Conservation (phyloP, 1,140 invertebrate genomes). For the Camponotus pennsylvanicus region DNA sequence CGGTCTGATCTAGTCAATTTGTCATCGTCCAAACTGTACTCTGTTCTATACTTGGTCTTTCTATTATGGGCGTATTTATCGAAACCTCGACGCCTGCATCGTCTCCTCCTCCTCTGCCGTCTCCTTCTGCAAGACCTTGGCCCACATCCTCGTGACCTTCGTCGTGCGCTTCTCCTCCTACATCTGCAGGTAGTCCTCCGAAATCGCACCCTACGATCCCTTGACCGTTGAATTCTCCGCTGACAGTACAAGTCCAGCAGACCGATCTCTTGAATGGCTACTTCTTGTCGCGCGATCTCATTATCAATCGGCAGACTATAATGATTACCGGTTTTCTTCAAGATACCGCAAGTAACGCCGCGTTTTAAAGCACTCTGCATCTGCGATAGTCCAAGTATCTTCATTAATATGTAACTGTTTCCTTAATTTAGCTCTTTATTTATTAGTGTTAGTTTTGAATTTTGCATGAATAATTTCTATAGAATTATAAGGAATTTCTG, state of each 20-base stretch:
- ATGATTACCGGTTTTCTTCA: slow-evolving; percentile 65
- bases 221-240: slow-evolving; percentile 37
- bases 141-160: slow-evolving; percentile 10
- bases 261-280: slow-evolving; percentile 73
- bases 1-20: neutral
- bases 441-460: neutral
- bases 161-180: neutral
- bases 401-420: neutral
- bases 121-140: slow-evolving; percentile 1
- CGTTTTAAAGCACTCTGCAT: slow-evolving; percentile 74
- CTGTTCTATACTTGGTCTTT: neutral
- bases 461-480: neutral
- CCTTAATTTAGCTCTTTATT: neutral
- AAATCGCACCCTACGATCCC: slow-evolving; percentile 41
- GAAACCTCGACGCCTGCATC: neutral
- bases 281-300: slow-evolving; percentile 65
- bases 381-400: slow-evolving; percentile 44
- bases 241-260: slow-evolving; percentile 68
- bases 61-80: neutral
- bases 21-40: neutral
- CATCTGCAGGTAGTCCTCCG: neutral
- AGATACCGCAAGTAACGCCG: slow-evolving; percentile 72
- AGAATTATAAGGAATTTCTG: neutral
- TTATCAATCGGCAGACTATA: slow-evolving; percentile 71
- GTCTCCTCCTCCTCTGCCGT: neutral